Evolutionary conservation across 2,888 invertebrate genomes (phyloP).

Genomic region (Ypsolopha scabrella): DNA sequence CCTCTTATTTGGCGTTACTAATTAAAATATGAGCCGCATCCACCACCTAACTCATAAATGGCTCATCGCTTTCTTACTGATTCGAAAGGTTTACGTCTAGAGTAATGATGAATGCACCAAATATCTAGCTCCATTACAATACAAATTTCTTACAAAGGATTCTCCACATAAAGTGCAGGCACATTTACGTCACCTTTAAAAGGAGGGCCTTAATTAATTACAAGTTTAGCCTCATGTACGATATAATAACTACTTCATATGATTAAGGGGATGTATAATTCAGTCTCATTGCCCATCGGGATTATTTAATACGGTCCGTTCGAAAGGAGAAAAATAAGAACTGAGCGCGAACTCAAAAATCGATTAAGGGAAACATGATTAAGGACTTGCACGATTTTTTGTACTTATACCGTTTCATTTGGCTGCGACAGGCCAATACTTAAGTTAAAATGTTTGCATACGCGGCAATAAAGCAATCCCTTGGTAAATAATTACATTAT

Average conservation of each 20-base stretch:
- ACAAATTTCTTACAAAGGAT: slow-evolving; percentile 2
- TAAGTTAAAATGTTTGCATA: slow-evolving; percentile 54
- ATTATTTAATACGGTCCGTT: slow-evolving; percentile 41
- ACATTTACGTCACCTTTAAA: not conserved
- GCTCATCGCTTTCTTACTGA: not conserved
- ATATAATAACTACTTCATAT: slow-evolving; percentile 8
- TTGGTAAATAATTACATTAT: slow-evolving; percentile 53
- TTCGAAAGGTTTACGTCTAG: not conserved
- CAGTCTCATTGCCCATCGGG: slow-evolving; percentile 39
- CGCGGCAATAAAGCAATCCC: slow-evolving; percentile 47
- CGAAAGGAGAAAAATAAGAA: slow-evolving; percentile 46
- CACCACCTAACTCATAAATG: not conserved
- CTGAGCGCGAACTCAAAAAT: slow-evolving; percentile 47
- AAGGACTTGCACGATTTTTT: slow-evolving; percentile 35
- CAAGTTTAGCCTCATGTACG: slow-evolving; percentile 5
- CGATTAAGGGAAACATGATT: slow-evolving; percentile 61
- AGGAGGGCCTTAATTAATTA: slow-evolving; percentile 6
- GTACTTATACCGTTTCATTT: slow-evolving; percentile 18
- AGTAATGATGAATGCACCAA: not conserved
- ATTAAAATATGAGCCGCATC: slow-evolving; percentile 9
- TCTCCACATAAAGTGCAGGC: not conserved
- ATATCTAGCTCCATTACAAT: not conserved
- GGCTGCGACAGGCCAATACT: slow-evolving; percentile 19
- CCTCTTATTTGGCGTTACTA: slow-evolving; percentile 16
- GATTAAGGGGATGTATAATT: slow-evolving; percentile 41